Base-by-base conservation (phyloP, 2,888 invertebrate species). In the Gastracanthus pulcherrimus region DNA sequence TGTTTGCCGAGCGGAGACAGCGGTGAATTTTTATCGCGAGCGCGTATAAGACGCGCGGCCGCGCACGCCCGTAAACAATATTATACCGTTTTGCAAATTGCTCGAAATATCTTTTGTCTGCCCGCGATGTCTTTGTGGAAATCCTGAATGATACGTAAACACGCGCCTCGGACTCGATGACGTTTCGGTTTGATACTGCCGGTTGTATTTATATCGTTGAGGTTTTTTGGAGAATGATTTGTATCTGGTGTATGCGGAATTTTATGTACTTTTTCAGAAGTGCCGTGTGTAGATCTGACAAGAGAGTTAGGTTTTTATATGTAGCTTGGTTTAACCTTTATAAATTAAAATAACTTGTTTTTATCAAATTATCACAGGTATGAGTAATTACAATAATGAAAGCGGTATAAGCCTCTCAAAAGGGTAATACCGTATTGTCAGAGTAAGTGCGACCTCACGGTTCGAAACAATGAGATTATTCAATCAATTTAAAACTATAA, bases 41-140 rank as follows among this genome's bases (percentile, higher is more conserved):
- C 13, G 34, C 34, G 3, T 19, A 62, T 23, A 41, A 74, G 45
- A 9, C 11, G 23, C 11, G 26, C 55, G 2, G 55, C n/a, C 1
- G 51, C 11, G n/a, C 19, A 16, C 55, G 58, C 31, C 29, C 29
- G 31, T 48, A 69, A 76, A 76, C 45, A 70, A 70, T 55, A 55
- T 31, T 45, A 70, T 55, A 55, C 11, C 55, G 23, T 55, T 64
- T 64, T 55, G 70, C 9, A 71, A 78, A 78, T 78, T 31, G 64
- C 51, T 64, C 29, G 41, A 64, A 78, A 64, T 71, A 71, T 64
- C 64, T 60, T 72, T 64, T 71, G 71, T 71, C 51, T 31, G 45
- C 41, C 26, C 29, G 34, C 19, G 16, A 41, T 62, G 60, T 36
- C 58, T 69, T 69, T 58, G 26, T 19, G 26, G n/a, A 55, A 58